Evolutionary conservation across 2,888 invertebrate species (phyloP), one percentile per base, ranked within the genome.

Genomic region (Cremastinae sp.): DNA sequence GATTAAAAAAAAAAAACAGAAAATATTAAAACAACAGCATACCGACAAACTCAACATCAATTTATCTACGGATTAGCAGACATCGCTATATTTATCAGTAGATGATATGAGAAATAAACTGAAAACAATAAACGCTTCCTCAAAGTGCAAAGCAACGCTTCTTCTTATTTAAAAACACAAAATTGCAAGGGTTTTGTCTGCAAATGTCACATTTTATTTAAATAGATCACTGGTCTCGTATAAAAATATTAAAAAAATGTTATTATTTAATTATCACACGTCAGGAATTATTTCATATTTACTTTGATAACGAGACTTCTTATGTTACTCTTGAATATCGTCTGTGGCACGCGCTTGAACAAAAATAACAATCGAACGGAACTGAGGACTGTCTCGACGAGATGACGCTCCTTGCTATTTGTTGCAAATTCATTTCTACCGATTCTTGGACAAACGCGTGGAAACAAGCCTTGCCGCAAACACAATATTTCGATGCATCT

Each of bases 311-410:
- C n/a, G n/a, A n/a, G n/a, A n/a, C n/a, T n/a, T 12, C 28, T 16
- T 41, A 65, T 28, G 39, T 18, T 51, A 20, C 9, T 5, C 16
- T 2, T 16, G 18, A 16, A 39, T 66, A 80, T 79, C 77, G 78
- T 41, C 65, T 72, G 22, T 88, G 85, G 83, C 94, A 94, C 73
- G 86, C 90, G 4, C 88, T 84, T 20, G 93, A 93, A 87, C 94
- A 94, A 87, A 92, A 93, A 83, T 91, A 92, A 84, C 92, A 93
- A 82, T 93, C 92, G 82, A 93, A 91, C 22, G 91, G 90, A 49
- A 93, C 90, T 81, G 86, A 86, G 78, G 86, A 84, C 81, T 84
- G 84, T 76, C 88, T 86, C 80, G 84, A 81, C 2, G 81, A 81
- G 41, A 78, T 84, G 10, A 85, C 77, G 61, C 74, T 81, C 1